Evolutionary conservation across 2,113 vertebrate genomes (phyloP).

Genomic region (Trinectes maculatus): DNA sequence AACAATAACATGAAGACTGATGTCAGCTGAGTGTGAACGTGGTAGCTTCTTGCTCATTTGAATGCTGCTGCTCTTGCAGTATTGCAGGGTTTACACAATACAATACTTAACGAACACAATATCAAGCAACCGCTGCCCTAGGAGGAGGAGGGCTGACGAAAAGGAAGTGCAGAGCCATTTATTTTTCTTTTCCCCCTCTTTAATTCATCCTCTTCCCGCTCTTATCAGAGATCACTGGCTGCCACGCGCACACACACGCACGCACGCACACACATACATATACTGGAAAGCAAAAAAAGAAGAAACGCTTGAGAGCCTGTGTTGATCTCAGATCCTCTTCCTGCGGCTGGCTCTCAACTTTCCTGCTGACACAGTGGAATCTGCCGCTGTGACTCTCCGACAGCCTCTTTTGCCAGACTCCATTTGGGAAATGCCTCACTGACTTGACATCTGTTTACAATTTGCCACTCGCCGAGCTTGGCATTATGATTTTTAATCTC

Average conservation of each 20-base stretch:
- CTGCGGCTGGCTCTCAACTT: slow-evolving; percentile 5
- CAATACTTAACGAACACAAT: too few relatives aligned
- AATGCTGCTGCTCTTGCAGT: too few relatives aligned
- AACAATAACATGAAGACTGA: too few relatives aligned
- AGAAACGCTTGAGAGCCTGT: slow-evolving; percentile 3
- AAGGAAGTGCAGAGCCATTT: slow-evolving; percentile 61
- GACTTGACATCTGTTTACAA: too few relatives aligned
- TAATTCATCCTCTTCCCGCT: slow-evolving; percentile 56
- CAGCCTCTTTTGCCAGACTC: not conserved
- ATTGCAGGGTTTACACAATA: too few relatives aligned
- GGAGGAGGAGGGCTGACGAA: slow-evolving; percentile 38
- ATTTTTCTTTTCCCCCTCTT: slow-evolving; percentile 47
- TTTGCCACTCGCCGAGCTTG: too few relatives aligned
- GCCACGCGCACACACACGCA: slow-evolving; percentile 9
- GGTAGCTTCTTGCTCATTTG: too few relatives aligned
- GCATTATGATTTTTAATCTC: too few relatives aligned
- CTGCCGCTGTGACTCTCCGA: not conserved
- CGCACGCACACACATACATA: slow-evolving; percentile 16
- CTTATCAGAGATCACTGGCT: slow-evolving; percentile 66
- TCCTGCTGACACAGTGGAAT: not conserved
- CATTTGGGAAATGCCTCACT: not conserved
- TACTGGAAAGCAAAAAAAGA: slow-evolving; percentile 27
- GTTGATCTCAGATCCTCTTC: slow-evolving; percentile 19
- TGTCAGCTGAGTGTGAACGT: too few relatives aligned
- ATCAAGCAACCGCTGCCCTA: too few relatives aligned